A percentile compares a stretch with the other conserved stretches of the same genome.
Conservation (phyloP, 2,888 invertebrate species). For the Agrochola lychnidis region DNA sequence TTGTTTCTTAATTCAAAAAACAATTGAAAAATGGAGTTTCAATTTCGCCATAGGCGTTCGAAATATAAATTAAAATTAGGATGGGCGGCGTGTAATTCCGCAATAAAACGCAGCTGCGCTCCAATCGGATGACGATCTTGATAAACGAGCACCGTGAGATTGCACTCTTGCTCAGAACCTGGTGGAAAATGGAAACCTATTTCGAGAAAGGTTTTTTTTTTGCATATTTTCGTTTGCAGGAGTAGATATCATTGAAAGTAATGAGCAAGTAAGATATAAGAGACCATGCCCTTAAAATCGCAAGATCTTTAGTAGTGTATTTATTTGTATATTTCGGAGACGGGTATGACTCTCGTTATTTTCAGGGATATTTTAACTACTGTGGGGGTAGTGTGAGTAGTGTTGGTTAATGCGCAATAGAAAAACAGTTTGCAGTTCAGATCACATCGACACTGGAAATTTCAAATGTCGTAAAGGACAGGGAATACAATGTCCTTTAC, state of each 20-base stretch:
- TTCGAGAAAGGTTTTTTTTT: slow-evolving; percentile 16
- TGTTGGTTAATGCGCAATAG: too few relatives aligned
- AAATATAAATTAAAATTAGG: slow-evolving; percentile 88
- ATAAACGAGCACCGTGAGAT: slow-evolving; percentile 89
- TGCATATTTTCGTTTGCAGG: slow-evolving; percentile 12
- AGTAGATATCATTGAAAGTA: background rate
- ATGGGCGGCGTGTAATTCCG: slow-evolving; percentile 83
- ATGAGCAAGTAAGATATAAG: background rate
- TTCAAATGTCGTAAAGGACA: too few relatives aligned
- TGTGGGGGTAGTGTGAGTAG: too few relatives aligned
- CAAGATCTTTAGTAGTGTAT: background rate
- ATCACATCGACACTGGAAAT: too few relatives aligned
- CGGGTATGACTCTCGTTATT: too few relatives aligned
- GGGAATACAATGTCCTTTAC: too few relatives aligned
- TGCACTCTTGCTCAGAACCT: slow-evolving; percentile 81
- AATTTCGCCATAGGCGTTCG: slow-evolving; percentile 76
- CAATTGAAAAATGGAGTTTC: slow-evolving; percentile 68
- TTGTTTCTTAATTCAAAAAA: slow-evolving; percentile 43
- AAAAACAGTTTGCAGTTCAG: too few relatives aligned
- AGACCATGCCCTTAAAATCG: background rate
- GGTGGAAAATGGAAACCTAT: slow-evolving; percentile 40
- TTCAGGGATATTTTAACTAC: too few relatives aligned
- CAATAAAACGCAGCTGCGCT: slow-evolving; percentile 90
- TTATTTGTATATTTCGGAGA: too few relatives aligned
- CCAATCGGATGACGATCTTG: slow-evolving; percentile 89